A percentile compares a stretch with the other conserved stretches of the same genome.
These are phyloP conservation scores for Apis cerana DNA, from an alignment of 1,140 invertebrate genomes.

Conservation along the genomic window DNA sequence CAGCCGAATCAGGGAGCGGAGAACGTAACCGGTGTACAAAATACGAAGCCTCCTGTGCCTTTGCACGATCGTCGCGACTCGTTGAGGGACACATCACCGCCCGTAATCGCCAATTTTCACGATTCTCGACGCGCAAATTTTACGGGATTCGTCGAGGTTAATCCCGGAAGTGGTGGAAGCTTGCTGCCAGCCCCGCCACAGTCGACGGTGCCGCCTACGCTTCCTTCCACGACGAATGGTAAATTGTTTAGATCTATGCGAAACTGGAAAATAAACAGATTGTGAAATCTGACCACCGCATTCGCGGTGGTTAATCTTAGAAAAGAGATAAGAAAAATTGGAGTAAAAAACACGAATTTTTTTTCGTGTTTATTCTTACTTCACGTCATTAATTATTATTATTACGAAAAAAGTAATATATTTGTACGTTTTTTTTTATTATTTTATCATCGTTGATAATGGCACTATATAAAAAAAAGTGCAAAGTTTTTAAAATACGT, in stretches of 20 bases:
- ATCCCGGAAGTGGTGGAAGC: neutral
- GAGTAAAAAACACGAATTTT: too few relatives aligned
- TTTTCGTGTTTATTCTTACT: too few relatives aligned
- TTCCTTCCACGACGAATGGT: conserved; percentile 55
- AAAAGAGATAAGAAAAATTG: too few relatives aligned
- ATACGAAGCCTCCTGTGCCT: conserved; percentile 41
- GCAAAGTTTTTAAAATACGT: too few relatives aligned
- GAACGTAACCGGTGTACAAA: conserved; percentile 17
- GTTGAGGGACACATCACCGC: conserved; percentile 33
- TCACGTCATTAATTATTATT: too few relatives aligned
- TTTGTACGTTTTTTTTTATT: too few relatives aligned
- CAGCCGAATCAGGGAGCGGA: conserved; percentile 34
- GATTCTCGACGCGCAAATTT: conserved; percentile 44
- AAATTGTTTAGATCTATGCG: neutral
- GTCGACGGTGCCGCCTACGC: conserved; percentile 27
- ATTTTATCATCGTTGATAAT: too few relatives aligned
- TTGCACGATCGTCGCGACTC: conserved; percentile 31
- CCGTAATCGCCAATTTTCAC: conserved; percentile 46
- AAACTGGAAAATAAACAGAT: neutral
- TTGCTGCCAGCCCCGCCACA: conserved; percentile 10
- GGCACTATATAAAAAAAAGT: too few relatives aligned
- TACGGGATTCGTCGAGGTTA: conserved; percentile 38
- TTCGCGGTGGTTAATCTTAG: too few relatives aligned
- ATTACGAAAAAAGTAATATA: too few relatives aligned
- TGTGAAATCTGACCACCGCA: too few relatives aligned